These are phyloP conservation scores for Butorides virescens DNA, from an alignment of 2,113 vertebrate species.

Conservation along the genomic window DNA sequence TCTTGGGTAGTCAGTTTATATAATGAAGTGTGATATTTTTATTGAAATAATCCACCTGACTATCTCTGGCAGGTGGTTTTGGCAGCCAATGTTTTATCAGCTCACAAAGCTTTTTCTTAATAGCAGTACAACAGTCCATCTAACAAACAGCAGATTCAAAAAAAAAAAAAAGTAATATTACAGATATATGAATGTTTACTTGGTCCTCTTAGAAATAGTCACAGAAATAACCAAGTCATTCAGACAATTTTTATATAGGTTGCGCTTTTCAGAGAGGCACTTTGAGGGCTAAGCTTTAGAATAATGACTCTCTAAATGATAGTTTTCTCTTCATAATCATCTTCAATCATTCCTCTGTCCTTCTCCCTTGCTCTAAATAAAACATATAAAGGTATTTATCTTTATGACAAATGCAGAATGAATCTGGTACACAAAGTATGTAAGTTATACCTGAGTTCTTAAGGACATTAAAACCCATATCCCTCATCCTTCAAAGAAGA, in stretches of 20 bases:
- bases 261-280: background rate
- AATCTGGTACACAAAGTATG: background rate
- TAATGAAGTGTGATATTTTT: background rate
- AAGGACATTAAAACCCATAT: background rate
- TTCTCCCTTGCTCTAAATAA: background rate
- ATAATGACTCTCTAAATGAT: conserved; percentile 1
- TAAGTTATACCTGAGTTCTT: background rate
- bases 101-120: background rate
- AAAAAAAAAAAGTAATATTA: background rate
- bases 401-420: background rate
- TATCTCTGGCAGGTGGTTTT: background rate
- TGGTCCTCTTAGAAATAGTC: background rate
- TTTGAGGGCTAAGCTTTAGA: background rate
- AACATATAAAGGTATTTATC: background rate
- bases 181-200: background rate
- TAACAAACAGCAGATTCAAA: background rate
- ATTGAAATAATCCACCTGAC: background rate
- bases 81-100: background rate
- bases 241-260: background rate
- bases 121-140: background rate
- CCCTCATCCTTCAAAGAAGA: background rate
- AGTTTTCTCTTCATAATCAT: background rate
- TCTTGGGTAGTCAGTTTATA: background rate
- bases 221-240: background rate
- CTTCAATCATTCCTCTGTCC: background rate